Conservation (phyloP, 92 coral and sea anemone genomes). For the Parazoanthus atlanticus region DNA sequence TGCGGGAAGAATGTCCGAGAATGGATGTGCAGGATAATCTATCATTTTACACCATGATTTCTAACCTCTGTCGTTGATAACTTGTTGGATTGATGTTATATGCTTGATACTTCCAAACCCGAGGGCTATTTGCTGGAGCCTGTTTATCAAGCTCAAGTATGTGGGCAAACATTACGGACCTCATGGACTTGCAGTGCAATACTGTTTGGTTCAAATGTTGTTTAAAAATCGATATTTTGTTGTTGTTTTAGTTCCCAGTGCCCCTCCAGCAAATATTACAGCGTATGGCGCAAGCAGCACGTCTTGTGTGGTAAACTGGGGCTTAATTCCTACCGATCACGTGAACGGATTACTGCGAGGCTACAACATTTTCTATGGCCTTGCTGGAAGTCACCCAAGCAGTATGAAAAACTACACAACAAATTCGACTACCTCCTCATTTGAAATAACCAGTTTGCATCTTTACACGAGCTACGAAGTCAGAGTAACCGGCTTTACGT, state of each 20-base stretch:
- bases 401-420: slow-evolving; percentile 8
- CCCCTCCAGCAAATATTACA: slow-evolving; percentile 24
- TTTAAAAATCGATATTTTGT: not conserved
- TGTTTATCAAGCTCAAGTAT: too few relatives aligned
- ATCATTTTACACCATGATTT: too few relatives aligned
- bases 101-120: too few relatives aligned
- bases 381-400: not conserved
- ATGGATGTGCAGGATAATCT: too few relatives aligned
- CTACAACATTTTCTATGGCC: slow-evolving; percentile 18
- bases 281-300: not conserved
- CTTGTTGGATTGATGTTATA: too few relatives aligned
- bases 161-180: too few relatives aligned
- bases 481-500: slow-evolving; percentile 14
- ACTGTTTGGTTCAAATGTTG: not conserved
- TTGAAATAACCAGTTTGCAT: not conserved
- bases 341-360: slow-evolving; percentile 1
- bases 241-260: slow-evolving; percentile 33
- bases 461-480: slow-evolving; percentile 20
- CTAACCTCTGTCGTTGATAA: too few relatives aligned
- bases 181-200: too few relatives aligned
- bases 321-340: slow-evolving; percentile 16
- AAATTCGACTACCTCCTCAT: slow-evolving; percentile 1
- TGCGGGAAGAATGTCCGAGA: too few relatives aligned
- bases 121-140: too few relatives aligned
- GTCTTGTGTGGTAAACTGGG: slow-evolving; percentile 16